phyloP scores from a whole-genome alignment of 1,140 invertebrate genomes.

The Vollenhovia emeryi region DNA sequence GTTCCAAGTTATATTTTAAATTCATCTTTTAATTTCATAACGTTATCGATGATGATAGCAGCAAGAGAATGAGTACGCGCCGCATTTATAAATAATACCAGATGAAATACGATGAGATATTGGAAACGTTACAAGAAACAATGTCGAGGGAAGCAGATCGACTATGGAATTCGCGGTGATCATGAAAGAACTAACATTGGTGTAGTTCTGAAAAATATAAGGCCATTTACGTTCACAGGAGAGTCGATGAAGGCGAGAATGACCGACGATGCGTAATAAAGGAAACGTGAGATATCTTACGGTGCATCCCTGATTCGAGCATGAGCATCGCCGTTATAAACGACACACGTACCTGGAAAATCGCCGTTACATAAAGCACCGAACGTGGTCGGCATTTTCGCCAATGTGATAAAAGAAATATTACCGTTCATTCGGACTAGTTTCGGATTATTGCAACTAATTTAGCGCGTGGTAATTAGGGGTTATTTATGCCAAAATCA shows the following conservation, averaged over 20 bases:
- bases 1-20: not conserved
- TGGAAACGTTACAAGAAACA: not conserved
- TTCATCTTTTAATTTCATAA: not conserved
- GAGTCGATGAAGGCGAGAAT: slow-evolving; percentile 48
- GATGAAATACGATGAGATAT: not conserved
- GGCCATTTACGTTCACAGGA: slow-evolving; percentile 47
- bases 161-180: slow-evolving; percentile 3
- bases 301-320: slow-evolving; percentile 31
- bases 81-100: not conserved
- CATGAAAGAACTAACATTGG: not conserved
- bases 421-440: not conserved
- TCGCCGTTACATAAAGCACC: slow-evolving; percentile 1
- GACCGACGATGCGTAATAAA: slow-evolving; percentile 40
- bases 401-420: not conserved
- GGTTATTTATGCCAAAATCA: no score
- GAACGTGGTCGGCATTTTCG: slow-evolving; percentile 8
- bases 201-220: slow-evolving; percentile 23
- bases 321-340: slow-evolving; percentile 27
- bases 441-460: not conserved
- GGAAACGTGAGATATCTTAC: slow-evolving; percentile 31
- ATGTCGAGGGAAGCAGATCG: not conserved
- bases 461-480: not conserved
- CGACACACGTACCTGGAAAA: slow-evolving; percentile 30
- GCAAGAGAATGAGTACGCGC: not conserved
- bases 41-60: not conserved